phyloP scores from a whole-genome alignment of 53 echinoderm and acorn worm genomes.

The Mesocentrotus franciscanus region DNA sequence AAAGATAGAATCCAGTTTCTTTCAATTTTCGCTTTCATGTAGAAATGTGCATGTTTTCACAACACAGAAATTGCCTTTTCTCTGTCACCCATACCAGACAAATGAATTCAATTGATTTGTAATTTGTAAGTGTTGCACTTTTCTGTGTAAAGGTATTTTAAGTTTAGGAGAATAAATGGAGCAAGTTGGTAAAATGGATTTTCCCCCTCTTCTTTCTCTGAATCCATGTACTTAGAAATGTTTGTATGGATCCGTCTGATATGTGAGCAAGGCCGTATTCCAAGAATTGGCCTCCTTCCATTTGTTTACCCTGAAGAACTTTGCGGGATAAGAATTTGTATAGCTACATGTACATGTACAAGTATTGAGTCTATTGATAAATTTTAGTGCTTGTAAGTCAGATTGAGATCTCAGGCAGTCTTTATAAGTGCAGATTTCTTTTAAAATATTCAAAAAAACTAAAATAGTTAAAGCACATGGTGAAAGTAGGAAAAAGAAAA shows the following conservation, averaged over 20 bases:
- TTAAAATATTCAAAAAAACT: no score
- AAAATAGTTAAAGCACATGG: no score
- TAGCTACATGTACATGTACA: no score
- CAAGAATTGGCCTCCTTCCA: not conserved
- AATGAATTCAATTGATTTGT: slow-evolving; percentile 5
- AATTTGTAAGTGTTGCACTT: slow-evolving; percentile 25
- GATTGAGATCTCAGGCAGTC: no score
- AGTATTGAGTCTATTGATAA: no score
- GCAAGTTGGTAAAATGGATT: not conserved
- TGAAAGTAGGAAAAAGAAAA: no score
- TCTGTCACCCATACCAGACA: not conserved
- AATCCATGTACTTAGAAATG: not conserved
- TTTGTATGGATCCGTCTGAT: not conserved
- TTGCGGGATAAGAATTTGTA: no score
- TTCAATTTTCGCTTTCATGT: not conserved
- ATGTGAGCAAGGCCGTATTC: not conserved
- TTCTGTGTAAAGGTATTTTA: not conserved
- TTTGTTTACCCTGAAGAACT: not conserved
- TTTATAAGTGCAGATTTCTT: no score
- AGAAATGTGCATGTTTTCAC: not conserved
- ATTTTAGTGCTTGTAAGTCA: no score
- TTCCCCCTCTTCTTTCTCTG: not conserved
- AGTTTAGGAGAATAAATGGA: not conserved
- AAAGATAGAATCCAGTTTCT: not conserved
- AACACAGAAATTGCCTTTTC: not conserved